A percentile compares a stretch with the other conserved stretches of the same genome.
Evolutionary conservation across 2,888 invertebrate species (phyloP).

Genomic region (Phrixothrix hirtus): DNA sequence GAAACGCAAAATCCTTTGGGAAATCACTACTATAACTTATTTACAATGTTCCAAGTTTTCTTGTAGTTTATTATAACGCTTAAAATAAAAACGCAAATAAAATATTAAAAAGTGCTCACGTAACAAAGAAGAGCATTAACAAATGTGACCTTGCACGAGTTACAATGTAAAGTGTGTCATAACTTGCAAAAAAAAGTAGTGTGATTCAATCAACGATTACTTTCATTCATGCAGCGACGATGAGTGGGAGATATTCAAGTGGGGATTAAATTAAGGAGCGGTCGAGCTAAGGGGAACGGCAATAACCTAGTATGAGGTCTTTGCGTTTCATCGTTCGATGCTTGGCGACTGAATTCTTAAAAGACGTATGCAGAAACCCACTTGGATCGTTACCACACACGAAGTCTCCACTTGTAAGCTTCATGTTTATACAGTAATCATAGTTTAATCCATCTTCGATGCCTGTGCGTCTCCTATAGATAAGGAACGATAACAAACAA

Average conservation of each 20-base stretch:
- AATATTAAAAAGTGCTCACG: too few species aligned
- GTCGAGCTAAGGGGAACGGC: conserved; percentile 32
- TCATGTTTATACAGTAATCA: conserved; percentile 19
- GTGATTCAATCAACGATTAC: conserved; percentile 37
- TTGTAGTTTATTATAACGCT: too few species aligned
- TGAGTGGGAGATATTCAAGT: conserved; percentile 26
- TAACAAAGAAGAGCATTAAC: too few species aligned
- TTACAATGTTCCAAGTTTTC: too few species aligned
- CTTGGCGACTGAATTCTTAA: conserved; percentile 21
- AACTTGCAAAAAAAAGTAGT: conserved; percentile 29
- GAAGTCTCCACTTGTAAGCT: conserved; percentile 22
- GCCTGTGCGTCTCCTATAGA: too few species aligned
- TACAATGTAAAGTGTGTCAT: conserved; percentile 30
- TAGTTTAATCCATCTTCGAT: too few species aligned
- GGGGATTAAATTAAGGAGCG: conserved; percentile 24
- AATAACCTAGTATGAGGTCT: conserved; percentile 39
- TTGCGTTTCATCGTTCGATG: conserved; percentile 35
- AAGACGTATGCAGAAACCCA: conserved; percentile 27
- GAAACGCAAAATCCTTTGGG: too few species aligned
- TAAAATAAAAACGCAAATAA: too few species aligned
- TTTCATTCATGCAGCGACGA: conserved; percentile 35
- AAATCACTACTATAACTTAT: too few species aligned
- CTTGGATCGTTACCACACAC: conserved; percentile 30
- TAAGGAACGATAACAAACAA: too few species aligned
- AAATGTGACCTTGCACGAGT: conserved; percentile 28